These are phyloP conservation scores for Vidua macroura DNA, from an alignment of 2,113 vertebrate genomes.

Conservation along the genomic window DNA sequence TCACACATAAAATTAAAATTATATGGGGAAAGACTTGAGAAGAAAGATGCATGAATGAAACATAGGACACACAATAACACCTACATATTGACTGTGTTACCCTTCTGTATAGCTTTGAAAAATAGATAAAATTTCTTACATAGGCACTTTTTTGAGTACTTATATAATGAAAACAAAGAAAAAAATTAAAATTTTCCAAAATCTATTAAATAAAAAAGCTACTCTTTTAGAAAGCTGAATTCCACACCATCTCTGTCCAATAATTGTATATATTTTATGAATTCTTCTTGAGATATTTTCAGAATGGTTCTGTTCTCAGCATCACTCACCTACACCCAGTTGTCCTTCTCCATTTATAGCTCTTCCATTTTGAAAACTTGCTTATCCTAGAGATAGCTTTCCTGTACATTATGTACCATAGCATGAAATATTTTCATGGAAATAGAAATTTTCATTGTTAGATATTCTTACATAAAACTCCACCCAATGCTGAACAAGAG, in stretches of 20 bases:
- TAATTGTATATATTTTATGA: background rate
- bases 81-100: background rate
- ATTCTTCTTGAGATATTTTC: background rate
- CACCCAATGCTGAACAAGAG: fast-evolving
- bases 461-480: background rate
- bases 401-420: background rate
- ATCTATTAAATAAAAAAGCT: background rate
- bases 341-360: background rate
- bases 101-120: background rate
- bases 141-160: fast-evolving
- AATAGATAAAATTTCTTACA: background rate
- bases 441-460: background rate
- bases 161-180: background rate
- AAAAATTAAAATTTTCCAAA: background rate
- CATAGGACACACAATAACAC: background rate
- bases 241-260: background rate
- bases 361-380: background rate
- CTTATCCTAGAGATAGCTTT: background rate
- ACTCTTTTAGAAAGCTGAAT: background rate
- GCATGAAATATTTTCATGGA: background rate
- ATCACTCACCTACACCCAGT: background rate
- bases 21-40: background rate
- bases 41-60: background rate
- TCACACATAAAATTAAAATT: background rate
- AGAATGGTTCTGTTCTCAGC: background rate